These are phyloP conservation scores for Trachemys scripta DNA, from an alignment of 2,113 vertebrate genomes.

Conservation along the genomic window DNA sequence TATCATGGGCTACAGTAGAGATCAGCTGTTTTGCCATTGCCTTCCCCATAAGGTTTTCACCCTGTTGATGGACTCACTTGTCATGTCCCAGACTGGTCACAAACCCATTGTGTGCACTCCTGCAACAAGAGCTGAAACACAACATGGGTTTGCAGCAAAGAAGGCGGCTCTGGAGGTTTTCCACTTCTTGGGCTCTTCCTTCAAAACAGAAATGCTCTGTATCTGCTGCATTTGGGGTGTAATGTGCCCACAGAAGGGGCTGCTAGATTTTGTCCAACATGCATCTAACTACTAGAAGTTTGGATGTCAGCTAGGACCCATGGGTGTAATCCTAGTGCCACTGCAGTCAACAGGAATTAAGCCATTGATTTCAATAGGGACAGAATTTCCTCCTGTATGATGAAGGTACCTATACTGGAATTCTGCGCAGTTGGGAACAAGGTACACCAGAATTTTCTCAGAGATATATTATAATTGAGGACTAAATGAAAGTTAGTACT, in stretches of 20 bases:
- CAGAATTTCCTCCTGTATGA: neutral
- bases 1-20: neutral
- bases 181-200: neutral
- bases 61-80: neutral
- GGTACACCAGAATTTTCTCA: neutral
- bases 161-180: neutral
- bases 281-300: neutral
- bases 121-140: neutral
- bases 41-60: neutral
- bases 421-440: neutral
- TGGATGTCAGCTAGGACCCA: neutral
- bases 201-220: neutral
- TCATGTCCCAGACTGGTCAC: fast-evolving
- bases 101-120: neutral
- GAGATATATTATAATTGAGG: neutral
- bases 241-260: neutral
- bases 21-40: neutral
- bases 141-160: neutral
- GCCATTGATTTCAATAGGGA: neutral
- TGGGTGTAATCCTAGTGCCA: neutral
- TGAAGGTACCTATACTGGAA: neutral
- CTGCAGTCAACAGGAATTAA: neutral
- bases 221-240: neutral
- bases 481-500: neutral
- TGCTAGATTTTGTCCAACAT: neutral